Conservation (phyloP, 1,140 invertebrate genomes). For the Drosophila jambulina region DNA sequence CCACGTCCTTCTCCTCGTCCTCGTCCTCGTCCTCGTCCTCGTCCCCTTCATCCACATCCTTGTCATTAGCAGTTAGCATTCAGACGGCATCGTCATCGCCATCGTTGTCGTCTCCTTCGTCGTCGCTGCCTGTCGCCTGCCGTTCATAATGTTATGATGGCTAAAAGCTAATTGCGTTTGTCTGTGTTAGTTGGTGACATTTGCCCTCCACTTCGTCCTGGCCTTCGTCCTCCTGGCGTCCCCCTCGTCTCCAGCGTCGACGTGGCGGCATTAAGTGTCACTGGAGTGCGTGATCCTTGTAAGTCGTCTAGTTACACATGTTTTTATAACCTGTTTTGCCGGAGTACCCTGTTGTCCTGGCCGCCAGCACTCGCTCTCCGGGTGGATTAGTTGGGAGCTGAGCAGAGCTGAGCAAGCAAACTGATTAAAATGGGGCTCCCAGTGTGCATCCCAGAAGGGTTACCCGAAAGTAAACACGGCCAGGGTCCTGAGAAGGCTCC, state of each 20-base stretch:
- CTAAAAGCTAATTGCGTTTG: conserved; percentile 83
- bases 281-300: conserved; percentile 83
- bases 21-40: conserved; percentile 13
- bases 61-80: conserved; percentile 76
- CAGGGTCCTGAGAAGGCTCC: not conserved
- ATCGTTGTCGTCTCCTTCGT: conserved; percentile 14
- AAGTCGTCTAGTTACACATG: conserved; percentile 82
- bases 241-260: conserved; percentile 1
- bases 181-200: conserved; percentile 72
- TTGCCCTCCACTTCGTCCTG: conserved; percentile 40
- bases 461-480: not conserved
- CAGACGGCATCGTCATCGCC: conserved; percentile 47
- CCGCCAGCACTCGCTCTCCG: conserved; percentile 2
- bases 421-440: conserved; percentile 1
- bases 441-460: conserved; percentile 6
- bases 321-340: conserved; percentile 73
- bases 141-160: conserved; percentile 82
- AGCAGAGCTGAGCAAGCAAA: conserved; percentile 6
- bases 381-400: conserved; percentile 45
- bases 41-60: conserved; percentile 40
- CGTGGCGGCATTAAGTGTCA: conserved; percentile 77
- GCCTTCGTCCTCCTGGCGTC: not conserved
- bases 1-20: no score
- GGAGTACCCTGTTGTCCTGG: conserved; percentile 42
- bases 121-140: conserved; percentile 62